phyloP scores from a whole-genome alignment of 1,140 invertebrate species.

The Kradibia gibbosae region DNA sequence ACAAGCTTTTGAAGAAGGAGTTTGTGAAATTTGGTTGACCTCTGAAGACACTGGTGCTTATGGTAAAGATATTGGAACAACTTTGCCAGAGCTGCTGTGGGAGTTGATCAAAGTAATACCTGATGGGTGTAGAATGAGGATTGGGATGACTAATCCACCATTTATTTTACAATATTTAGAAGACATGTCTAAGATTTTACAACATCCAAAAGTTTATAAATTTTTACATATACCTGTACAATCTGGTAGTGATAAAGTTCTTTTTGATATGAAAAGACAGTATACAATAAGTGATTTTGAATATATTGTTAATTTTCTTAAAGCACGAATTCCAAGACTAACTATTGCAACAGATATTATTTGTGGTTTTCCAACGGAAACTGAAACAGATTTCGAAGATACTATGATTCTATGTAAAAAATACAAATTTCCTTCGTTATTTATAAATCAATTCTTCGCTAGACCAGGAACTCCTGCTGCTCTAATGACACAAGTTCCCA shows the following conservation, averaged over 20 bases:
- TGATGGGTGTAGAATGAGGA: slow-evolving; percentile 87
- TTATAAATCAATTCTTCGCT: slow-evolving; percentile 98
- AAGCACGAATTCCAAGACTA: slow-evolving; percentile 83
- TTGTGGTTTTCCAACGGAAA: slow-evolving; percentile 98
- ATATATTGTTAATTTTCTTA: slow-evolving; percentile 89
- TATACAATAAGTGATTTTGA: slow-evolving; percentile 93
- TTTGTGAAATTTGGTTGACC: slow-evolving; percentile 98
- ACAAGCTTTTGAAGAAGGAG: slow-evolving; percentile 93
- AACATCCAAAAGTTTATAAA: slow-evolving; percentile 91
- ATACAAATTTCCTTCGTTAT: slow-evolving; percentile 94
- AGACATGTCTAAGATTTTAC: slow-evolving; percentile 91
- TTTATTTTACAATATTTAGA: slow-evolving; percentile 96
- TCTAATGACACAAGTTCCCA: slow-evolving; percentile 85
- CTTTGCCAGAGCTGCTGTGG: slow-evolving; percentile 89
- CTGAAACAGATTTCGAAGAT: slow-evolving; percentile 90
- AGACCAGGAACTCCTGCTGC: slow-evolving; percentile 96
- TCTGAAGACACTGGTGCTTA: slow-evolving; percentile 99
- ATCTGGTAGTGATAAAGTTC: slow-evolving; percentile 93
- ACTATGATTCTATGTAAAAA: slow-evolving; percentile 88
- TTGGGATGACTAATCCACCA: slow-evolving; percentile 99
- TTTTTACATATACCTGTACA: slow-evolving; percentile 99
- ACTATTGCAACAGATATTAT: slow-evolving; percentile 99
- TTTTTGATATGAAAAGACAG: slow-evolving; percentile 97
- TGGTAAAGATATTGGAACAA: slow-evolving; percentile 93
- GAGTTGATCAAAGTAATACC: slow-evolving; percentile 93